Evolutionary conservation across 1,140 invertebrate species (phyloP).

Genomic region (Drosophila repletoides): DNA sequence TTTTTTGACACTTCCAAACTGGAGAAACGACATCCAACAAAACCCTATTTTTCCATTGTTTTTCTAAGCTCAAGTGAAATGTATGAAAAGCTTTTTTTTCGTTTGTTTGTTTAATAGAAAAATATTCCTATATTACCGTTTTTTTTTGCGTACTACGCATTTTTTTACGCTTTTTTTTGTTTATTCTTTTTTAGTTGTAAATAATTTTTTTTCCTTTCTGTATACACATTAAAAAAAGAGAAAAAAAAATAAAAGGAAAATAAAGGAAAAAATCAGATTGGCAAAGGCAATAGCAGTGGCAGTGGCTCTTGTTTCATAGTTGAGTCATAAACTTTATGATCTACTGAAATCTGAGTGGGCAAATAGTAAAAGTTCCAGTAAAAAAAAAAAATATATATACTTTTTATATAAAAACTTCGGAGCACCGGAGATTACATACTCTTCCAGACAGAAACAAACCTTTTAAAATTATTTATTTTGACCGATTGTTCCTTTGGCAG

Average conservation of each 20-base stretch:
- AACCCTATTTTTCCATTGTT: neutral
- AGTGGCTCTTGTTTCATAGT: constrained; percentile 10
- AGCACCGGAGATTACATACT: too few species aligned
- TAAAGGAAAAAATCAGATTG: too few species aligned
- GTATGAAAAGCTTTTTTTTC: constrained; percentile 3
- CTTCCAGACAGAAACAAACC: too few species aligned
- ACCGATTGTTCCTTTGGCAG: too few species aligned
- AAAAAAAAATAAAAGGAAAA: too few species aligned
- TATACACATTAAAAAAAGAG: too few species aligned
- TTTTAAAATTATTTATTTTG: too few species aligned
- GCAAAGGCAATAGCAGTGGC: neutral
- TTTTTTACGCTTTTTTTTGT: neutral
- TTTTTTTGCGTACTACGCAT: constrained; percentile 9
- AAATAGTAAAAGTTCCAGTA: constrained; percentile 4
- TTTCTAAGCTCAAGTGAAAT: constrained; percentile 7
- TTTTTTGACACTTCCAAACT: neutral
- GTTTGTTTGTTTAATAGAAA: neutral
- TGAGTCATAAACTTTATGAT: constrained; percentile 26
- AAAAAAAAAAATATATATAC: neutral
- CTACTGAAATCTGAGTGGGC: constrained; percentile 12
- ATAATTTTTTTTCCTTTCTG: constrained; percentile 14
- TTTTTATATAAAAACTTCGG: too few species aligned
- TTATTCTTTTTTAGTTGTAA: neutral
- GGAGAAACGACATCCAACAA: too few species aligned
- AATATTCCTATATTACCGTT: too few species aligned